phyloP scores from a whole-genome alignment of 2,113 vertebrate species.

The Ochotona curzoniae region DNA sequence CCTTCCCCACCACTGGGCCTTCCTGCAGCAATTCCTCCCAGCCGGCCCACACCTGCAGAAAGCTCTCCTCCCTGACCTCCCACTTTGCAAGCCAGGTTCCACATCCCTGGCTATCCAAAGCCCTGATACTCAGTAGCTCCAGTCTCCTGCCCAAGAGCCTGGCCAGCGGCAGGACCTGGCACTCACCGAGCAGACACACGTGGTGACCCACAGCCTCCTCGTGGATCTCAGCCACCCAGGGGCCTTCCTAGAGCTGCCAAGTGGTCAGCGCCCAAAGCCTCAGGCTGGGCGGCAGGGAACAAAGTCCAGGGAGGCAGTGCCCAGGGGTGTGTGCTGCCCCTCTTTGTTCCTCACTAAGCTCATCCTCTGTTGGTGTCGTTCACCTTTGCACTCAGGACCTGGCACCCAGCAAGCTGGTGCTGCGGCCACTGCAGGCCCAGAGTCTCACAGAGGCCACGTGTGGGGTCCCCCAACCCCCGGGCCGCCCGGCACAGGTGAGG shows the following conservation, averaged over 20 bases:
- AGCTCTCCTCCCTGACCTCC: neutral
- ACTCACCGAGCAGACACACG: neutral
- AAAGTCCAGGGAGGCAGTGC: slow-evolving; percentile 12
- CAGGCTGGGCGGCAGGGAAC: accelerated
- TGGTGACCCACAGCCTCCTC: neutral
- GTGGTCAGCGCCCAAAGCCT: neutral
- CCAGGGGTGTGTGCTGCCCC: neutral
- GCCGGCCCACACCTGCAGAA: too few species aligned
- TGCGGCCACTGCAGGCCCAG: neutral
- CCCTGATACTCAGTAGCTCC: neutral
- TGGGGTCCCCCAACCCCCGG: neutral
- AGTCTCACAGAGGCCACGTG: neutral
- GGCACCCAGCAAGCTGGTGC: neutral
- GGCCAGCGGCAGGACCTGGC: neutral
- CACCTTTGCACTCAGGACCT: slow-evolving; percentile 51
- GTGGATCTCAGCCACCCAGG: neutral
- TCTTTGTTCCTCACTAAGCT: neutral
- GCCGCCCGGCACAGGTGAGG: neutral
- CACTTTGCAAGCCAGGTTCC: neutral
- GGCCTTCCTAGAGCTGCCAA: neutral
- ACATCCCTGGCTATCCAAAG: neutral
- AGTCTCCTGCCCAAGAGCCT: neutral
- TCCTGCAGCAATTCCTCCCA: neutral
- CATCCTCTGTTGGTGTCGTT: neutral
- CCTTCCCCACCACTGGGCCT: neutral